A percentile compares a stretch with the other conserved stretches of the same genome.
phyloP scores from a whole-genome alignment of 2,113 vertebrate species.

The Lycocorax pyrrhopterus region DNA sequence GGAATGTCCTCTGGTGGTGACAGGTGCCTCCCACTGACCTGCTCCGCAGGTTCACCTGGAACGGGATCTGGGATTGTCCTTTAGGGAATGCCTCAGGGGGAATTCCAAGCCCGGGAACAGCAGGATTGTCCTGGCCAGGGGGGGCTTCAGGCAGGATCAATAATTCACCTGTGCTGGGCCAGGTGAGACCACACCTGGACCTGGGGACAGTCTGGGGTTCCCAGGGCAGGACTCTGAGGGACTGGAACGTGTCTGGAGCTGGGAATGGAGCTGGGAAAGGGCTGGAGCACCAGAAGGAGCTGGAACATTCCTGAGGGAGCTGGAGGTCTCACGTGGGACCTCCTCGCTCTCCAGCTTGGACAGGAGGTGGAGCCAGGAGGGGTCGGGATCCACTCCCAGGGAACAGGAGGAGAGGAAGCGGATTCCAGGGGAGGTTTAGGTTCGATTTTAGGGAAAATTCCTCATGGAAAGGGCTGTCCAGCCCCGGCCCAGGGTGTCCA shows the following conservation, averaged over 20 bases:
- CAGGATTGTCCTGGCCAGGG: background rate
- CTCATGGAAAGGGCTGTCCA: background rate
- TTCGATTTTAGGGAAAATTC: background rate
- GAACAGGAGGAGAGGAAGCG: background rate
- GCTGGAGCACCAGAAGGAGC: background rate
- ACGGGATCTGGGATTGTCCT: background rate
- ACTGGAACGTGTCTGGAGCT: background rate
- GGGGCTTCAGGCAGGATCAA: background rate
- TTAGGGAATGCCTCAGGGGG: fast-evolving
- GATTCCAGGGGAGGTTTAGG: background rate
- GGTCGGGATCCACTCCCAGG: background rate
- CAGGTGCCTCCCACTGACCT: background rate
- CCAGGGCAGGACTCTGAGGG: background rate
- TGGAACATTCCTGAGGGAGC: background rate
- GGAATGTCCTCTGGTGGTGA: background rate
- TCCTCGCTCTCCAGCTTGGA: background rate
- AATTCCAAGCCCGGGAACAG: background rate
- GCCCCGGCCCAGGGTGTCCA: background rate
- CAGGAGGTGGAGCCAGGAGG: background rate
- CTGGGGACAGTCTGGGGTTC: background rate
- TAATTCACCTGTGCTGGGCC: background rate
- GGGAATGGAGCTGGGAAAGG: background rate
- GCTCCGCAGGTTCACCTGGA: background rate
- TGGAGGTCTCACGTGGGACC: background rate
- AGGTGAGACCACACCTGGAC: background rate